Conservation (phyloP, 2,113 vertebrate genomes). For the Channa maculata region DNA sequence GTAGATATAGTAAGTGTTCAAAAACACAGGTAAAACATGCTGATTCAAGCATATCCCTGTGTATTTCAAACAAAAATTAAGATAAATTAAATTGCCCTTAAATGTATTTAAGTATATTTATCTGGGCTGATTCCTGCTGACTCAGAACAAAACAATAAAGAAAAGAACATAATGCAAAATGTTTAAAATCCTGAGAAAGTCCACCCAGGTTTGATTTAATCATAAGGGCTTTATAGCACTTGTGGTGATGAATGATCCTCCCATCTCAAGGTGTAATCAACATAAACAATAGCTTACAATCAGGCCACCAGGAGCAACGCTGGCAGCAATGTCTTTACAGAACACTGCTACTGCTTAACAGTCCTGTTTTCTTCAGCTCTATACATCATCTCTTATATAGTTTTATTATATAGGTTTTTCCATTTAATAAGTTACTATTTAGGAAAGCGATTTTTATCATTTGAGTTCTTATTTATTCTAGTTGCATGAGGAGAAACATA, state of each 20-base stretch:
- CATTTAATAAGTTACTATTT: no score
- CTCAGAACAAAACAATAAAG: constrained; percentile 3
- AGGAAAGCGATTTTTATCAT: no score
- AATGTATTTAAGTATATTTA: constrained; percentile 19
- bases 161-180: constrained; percentile 35
- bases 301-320: constrained; percentile 23
- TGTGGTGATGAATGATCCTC: constrained; percentile 33
- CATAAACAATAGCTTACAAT: constrained; percentile 49
- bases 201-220: constrained; percentile 49
- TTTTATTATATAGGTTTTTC: no score
- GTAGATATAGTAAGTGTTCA: neutral
- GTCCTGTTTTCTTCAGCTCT: no score
- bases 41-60: neutral
- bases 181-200: constrained; percentile 43
- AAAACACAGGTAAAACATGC: neutral
- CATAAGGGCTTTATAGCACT: constrained; percentile 39
- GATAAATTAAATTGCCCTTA: constrained; percentile 29
- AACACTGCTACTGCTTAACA: neutral
- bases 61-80: constrained; percentile 1
- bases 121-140: constrained; percentile 34
- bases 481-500: no score
- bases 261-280: constrained; percentile 53
- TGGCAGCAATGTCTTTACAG: constrained; percentile 11
- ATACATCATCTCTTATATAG: no score
- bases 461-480: no score